A percentile compares a stretch with the other conserved stretches of the same genome.
Evolutionary conservation across 2,888 invertebrate genomes (phyloP).

Genomic region (Apamea epomidion): DNA sequence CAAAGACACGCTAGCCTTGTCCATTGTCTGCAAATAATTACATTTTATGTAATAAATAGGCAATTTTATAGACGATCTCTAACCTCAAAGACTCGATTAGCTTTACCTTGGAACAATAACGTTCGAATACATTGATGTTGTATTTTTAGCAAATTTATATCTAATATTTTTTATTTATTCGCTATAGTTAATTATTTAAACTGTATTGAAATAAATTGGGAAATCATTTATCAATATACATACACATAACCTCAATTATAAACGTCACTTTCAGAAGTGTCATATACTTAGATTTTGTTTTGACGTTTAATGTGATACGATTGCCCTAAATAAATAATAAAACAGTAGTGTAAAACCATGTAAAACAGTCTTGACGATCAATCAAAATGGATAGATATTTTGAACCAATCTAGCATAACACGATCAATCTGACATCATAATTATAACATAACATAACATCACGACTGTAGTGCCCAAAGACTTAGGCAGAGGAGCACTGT

Average conservation of each 20-base stretch:
- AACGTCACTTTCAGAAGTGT: conserved; percentile 38
- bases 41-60: conserved; percentile 40
- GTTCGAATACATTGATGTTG: conserved; percentile 76
- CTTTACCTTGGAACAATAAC: conserved; percentile 75
- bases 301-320: conserved; percentile 4
- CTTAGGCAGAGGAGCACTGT: neutral
- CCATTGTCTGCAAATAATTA: conserved; percentile 79
- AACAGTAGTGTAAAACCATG: neutral
- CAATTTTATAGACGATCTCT: conserved; percentile 20
- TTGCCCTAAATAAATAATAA: neutral
- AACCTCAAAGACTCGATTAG: conserved; percentile 50
- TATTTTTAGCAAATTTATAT: neutral
- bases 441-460: neutral
- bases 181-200: neutral
- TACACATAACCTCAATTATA: conserved; percentile 51
- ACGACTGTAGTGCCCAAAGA: neutral
- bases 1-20: conserved; percentile 79
- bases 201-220: neutral
- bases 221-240: conserved; percentile 2
- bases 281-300: conserved; percentile 4
- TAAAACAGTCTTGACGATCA: neutral
- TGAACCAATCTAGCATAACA: neutral
- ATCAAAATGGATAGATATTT: neutral
- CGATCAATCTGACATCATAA: neutral
- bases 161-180: neutral